Evolutionary conservation across 2,888 invertebrate genomes (phyloP).

Genomic region (Xanthia togata): DNA sequence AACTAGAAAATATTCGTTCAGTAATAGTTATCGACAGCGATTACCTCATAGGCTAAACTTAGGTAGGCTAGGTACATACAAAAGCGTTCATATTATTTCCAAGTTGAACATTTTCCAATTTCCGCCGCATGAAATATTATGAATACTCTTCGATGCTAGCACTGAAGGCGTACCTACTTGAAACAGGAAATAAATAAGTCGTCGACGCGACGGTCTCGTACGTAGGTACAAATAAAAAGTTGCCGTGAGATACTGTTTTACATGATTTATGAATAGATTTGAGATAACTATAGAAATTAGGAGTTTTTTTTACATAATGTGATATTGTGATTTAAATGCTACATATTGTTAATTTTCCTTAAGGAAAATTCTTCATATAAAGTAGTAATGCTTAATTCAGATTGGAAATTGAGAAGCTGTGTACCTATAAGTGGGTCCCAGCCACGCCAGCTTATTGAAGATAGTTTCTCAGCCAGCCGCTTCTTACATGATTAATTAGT

Average conservation of each 20-base stretch:
- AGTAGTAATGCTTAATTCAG: background rate
- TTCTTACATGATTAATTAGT: conserved; percentile 30
- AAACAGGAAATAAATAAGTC: conserved; percentile 64
- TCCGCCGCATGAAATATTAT: conserved; percentile 65
- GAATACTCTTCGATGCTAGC: conserved; percentile 52
- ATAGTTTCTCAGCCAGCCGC: conserved; percentile 1
- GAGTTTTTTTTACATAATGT: background rate
- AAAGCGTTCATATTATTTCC: conserved; percentile 51
- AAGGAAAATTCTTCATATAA: background rate
- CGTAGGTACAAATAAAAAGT: conserved; percentile 44
- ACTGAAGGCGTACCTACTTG: conserved; percentile 51
- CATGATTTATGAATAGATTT: conserved; percentile 25
- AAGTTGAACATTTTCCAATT: conserved; percentile 66
- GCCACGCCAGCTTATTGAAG: conserved; percentile 2
- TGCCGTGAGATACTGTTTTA: conserved; percentile 1
- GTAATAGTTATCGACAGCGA: conserved; percentile 28
- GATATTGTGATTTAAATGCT: too few species aligned
- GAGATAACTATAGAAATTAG: background rate
- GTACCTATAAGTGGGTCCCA: background rate
- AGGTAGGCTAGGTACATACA: conserved; percentile 6
- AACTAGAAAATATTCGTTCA: conserved; percentile 10
- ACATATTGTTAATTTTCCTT: background rate
- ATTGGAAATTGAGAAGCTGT: background rate
- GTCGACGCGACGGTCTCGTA: conserved; percentile 49
- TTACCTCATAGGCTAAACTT: conserved; percentile 30